These are phyloP conservation scores for Ormyrus rosae DNA, from an alignment of 2,888 invertebrate species.

Conservation along the genomic window DNA sequence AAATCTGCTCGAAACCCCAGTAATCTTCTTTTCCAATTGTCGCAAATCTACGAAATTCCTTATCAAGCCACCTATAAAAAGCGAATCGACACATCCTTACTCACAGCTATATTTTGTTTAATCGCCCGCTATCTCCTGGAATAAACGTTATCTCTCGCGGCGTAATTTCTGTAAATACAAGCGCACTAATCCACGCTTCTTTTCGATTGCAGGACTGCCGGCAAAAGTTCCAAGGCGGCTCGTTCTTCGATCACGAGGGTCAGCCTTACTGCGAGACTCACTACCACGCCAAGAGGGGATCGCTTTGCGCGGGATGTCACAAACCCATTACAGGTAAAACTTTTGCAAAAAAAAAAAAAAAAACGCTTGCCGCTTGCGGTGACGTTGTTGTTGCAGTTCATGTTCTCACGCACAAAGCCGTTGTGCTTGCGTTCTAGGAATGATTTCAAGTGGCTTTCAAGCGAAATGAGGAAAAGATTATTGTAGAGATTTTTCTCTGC, in stretches of 20 bases:
- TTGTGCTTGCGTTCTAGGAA: too few relatives aligned
- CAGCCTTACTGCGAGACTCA: slow-evolving; percentile 99
- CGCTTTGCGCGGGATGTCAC: slow-evolving; percentile 97
- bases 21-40: too few relatives aligned
- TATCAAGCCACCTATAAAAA: too few relatives aligned
- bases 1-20: too few relatives aligned
- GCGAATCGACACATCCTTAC: too few relatives aligned
- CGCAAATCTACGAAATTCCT: too few relatives aligned
- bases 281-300: slow-evolving; percentile 97
- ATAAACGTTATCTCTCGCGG: too few relatives aligned
- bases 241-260: slow-evolving; percentile 99
- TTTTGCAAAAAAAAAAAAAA: too few relatives aligned
- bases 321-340: slow-evolving; percentile 91
- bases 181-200: slow-evolving; percentile 7
- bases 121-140: too few relatives aligned
- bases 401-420: background rate
- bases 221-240: slow-evolving; percentile 96
- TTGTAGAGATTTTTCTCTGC: background rate
- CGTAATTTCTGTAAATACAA: background rate
- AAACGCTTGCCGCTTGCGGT: too few relatives aligned
- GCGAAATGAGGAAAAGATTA: too few relatives aligned
- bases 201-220: slow-evolving; percentile 90
- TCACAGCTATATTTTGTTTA: too few relatives aligned
- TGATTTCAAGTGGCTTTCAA: background rate
- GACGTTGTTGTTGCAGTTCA: background rate